These are phyloP conservation scores for Eclectus roratus DNA, from an alignment of 2,113 vertebrate genomes.

Conservation along the genomic window DNA sequence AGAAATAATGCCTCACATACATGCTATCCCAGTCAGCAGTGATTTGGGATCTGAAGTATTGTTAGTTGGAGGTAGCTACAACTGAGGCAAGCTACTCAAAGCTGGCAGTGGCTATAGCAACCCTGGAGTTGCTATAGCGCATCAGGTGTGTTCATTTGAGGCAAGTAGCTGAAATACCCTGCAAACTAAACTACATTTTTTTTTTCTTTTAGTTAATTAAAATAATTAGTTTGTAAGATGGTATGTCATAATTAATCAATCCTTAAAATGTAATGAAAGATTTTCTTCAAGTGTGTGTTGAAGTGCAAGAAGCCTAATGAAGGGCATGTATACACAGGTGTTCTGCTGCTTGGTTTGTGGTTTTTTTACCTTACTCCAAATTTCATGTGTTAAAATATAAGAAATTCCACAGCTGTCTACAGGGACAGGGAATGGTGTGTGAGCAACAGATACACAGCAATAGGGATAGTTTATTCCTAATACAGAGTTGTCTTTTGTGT, in stretches of 20 bases:
- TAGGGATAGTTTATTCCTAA: not conserved
- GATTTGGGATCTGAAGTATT: not conserved
- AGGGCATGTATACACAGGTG: not conserved
- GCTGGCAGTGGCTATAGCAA: not conserved
- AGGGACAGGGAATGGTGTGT: not conserved
- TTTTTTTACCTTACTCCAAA: not conserved
- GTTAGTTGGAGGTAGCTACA: not conserved
- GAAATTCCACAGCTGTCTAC: not conserved
- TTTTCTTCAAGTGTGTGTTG: not conserved
- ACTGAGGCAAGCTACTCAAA: not conserved
- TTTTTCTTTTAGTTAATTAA: not conserved
- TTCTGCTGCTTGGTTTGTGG: not conserved
- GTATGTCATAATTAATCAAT: not conserved
- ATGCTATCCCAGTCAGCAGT: rapidly evolving
- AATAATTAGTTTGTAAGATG: not conserved
- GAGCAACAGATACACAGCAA: not conserved
- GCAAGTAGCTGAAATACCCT: not conserved
- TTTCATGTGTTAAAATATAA: not conserved
- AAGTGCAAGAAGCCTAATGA: not conserved
- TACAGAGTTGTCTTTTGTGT: not conserved
- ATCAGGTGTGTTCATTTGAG: not conserved
- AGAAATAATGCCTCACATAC: not conserved
- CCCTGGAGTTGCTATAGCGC: not conserved
- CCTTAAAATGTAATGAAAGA: not conserved
- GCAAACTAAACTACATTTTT: not conserved